phyloP scores from a whole-genome alignment of 2,113 vertebrate species.

The Ochotona princeps region DNA sequence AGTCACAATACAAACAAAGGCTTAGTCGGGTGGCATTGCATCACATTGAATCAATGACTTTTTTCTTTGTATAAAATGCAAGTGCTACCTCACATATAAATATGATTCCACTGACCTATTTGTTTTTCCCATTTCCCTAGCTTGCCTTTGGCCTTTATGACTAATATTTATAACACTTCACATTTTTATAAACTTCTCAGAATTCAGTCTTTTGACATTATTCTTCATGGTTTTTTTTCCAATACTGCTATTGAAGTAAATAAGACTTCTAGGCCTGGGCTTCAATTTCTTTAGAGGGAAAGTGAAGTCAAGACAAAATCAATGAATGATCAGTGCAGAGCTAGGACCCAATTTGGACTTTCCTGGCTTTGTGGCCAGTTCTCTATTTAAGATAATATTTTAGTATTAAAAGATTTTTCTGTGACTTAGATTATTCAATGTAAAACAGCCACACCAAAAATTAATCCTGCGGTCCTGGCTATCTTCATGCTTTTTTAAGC shows the following conservation, averaged over 20 bases:
- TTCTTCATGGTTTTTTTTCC: conserved; percentile 3
- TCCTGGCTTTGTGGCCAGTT: not conserved
- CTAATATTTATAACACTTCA: not conserved
- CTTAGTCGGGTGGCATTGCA: not conserved
- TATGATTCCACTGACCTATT: not conserved
- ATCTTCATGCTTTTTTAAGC: not conserved
- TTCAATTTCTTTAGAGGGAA: conserved; percentile 12
- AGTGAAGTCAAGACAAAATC: not conserved
- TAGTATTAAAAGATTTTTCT: not conserved
- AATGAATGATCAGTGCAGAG: not conserved
- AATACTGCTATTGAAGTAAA: not conserved
- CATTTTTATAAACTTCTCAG: not conserved
- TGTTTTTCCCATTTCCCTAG: not conserved
- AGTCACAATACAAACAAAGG: conserved; percentile 8
- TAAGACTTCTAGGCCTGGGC: not conserved
- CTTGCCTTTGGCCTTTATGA: not conserved
- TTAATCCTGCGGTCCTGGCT: not conserved
- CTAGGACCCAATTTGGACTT: not conserved
- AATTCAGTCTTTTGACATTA: not conserved
- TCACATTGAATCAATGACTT: conserved; percentile 4
- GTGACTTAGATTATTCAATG: not conserved
- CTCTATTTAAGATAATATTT: not conserved
- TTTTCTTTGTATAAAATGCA: conserved; percentile 37
- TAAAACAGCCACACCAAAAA: conserved; percentile 39
- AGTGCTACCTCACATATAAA: not conserved